Evolutionary conservation across 2,113 vertebrate genomes (phyloP).

Genomic region (Cottus gobio): DNA sequence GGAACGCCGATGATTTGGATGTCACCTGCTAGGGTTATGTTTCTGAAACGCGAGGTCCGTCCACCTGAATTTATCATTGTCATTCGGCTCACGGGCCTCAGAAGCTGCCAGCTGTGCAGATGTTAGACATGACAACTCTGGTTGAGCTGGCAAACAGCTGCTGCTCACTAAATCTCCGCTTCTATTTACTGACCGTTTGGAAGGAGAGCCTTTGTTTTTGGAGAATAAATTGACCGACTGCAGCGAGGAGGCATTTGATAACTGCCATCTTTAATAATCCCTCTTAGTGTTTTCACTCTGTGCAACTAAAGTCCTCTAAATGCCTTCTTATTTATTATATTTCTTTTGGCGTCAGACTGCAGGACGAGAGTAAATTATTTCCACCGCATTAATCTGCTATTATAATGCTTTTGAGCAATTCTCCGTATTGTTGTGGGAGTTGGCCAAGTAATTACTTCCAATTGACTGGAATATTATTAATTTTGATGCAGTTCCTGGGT

Average conservation of each 20-base stretch:
- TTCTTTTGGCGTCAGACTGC: constrained; percentile 12
- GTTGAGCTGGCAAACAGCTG: constrained; percentile 56
- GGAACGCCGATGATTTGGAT: constrained; percentile 60
- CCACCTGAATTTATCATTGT: constrained; percentile 70
- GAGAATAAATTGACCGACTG: neutral
- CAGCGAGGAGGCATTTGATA: neutral
- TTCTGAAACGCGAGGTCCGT: constrained; percentile 62
- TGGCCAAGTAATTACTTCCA: constrained; percentile 77
- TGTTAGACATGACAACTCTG: constrained; percentile 55
- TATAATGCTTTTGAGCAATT: constrained; percentile 68
- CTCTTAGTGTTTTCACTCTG: neutral
- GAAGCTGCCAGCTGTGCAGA: constrained; percentile 63
- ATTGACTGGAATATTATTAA: constrained; percentile 67
- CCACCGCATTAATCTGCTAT: constrained; percentile 47
- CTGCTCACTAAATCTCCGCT: constrained; percentile 35
- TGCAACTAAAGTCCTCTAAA: constrained; percentile 4
- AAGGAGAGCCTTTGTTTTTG: neutral
- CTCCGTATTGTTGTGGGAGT: constrained; percentile 53
- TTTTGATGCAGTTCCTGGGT: constrained; percentile 57
- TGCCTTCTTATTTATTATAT: constrained; percentile 7
- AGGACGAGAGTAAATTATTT: constrained; percentile 39
- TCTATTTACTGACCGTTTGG: constrained; percentile 23
- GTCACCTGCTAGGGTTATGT: constrained; percentile 70
- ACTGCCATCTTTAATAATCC: constrained; percentile 19
- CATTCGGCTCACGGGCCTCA: constrained; percentile 53